Percentiles rank a stretch among this genome's conserved stretches.
Evolutionary conservation across 2,797 vertebrate genomes (phyloP).

Genomic region (Tenualosa thibaudeaui): DNA sequence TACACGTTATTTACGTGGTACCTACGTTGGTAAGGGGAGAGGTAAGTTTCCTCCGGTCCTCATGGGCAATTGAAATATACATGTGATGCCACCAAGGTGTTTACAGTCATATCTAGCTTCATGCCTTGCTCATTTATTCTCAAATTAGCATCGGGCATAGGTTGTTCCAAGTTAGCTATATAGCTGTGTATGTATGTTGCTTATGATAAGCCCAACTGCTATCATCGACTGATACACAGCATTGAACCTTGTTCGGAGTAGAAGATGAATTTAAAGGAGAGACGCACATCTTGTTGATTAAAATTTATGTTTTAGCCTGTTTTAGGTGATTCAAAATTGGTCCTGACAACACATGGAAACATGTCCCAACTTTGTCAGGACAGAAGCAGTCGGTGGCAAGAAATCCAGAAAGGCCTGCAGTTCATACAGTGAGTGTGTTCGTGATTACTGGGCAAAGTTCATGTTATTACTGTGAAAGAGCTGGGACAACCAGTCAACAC

Average conservation of each 20-base stretch:
- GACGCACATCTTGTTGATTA: not conserved
- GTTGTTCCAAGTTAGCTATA: not conserved
- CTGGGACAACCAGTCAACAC: not conserved
- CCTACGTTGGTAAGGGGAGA: not conserved
- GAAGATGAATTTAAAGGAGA: not conserved
- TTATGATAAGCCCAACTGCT: too few relatives aligned
- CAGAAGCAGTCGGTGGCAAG: conserved; percentile 88
- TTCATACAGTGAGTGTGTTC: conserved; percentile 89
- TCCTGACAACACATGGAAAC: conserved; percentile 73
- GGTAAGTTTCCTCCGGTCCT: not conserved
- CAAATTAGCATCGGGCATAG: not conserved
- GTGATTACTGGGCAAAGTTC: not conserved
- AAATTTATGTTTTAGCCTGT: not conserved
- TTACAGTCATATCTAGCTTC: too few relatives aligned
- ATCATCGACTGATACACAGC: too few relatives aligned
- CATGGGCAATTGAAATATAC: not conserved
- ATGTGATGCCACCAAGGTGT: not conserved
- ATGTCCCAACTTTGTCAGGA: conserved; percentile 89
- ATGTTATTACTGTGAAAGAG: not conserved
- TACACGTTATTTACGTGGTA: not conserved
- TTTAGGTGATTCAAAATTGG: conserved; percentile 44
- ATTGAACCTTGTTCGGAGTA: not conserved
- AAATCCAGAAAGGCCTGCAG: conserved; percentile 92
- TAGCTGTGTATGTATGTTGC: not conserved
- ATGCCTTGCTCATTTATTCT: not conserved